Conservation (phyloP, 2,797 vertebrate genomes). For the Pseudochirops cupreus region DNA sequence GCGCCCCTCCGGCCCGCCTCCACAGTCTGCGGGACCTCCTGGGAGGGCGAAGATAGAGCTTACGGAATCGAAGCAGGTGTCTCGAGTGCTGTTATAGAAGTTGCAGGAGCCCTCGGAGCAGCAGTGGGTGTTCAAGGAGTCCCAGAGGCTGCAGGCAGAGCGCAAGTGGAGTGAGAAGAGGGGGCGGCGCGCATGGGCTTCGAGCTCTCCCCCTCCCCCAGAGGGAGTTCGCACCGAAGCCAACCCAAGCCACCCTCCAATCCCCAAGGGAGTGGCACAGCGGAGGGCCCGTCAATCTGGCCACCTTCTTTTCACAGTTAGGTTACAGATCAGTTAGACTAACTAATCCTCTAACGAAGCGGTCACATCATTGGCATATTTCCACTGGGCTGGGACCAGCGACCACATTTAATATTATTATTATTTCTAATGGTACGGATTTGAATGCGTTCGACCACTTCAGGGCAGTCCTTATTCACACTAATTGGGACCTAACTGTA, state of each 20-base stretch:
- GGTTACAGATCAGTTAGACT: neutral
- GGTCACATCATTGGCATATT: neutral
- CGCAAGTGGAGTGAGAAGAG: neutral
- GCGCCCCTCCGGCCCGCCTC: too few species aligned
- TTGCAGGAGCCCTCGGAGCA: conserved; percentile 62
- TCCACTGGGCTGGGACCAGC: neutral
- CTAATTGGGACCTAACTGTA: neutral
- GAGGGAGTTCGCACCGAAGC: neutral
- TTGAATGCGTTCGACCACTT: neutral
- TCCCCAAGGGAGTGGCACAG: neutral
- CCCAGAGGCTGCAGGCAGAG: conserved; percentile 63
- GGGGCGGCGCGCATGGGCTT: neutral
- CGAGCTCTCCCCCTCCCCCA: too few species aligned
- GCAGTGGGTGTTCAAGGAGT: conserved; percentile 47
- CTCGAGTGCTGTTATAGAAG: conserved; percentile 50
- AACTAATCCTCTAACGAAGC: neutral
- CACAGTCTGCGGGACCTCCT: neutral
- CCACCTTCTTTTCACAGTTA: neutral
- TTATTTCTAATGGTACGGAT: neutral
- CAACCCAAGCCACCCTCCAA: neutral
- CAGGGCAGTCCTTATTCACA: neutral
- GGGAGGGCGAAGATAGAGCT: neutral
- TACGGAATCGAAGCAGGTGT: conserved; percentile 16
- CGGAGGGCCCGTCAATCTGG: neutral
- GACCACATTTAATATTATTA: neutral